These are phyloP conservation scores for Hypsopygia costalis DNA, from an alignment of 2,888 invertebrate species.

Conservation along the genomic window DNA sequence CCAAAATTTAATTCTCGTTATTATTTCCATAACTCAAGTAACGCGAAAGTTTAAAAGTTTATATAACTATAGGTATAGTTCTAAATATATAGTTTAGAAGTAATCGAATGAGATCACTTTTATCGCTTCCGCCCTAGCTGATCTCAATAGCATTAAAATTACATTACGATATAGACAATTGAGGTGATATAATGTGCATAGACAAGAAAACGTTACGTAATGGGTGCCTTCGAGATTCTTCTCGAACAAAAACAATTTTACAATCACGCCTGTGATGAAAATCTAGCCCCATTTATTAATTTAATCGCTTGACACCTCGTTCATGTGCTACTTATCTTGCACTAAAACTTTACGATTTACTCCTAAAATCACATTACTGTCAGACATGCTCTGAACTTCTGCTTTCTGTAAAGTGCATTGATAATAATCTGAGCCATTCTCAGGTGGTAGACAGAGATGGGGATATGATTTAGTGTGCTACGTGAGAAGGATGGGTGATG, in stretches of 20 bases:
- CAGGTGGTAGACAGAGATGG: constrained; percentile 41
- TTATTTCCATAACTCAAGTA: no score
- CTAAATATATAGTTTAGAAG: no score
- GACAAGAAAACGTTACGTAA: no score
- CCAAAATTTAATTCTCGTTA: no score
- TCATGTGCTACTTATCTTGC: constrained; percentile 57
- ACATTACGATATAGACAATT: no score
- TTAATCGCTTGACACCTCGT: constrained; percentile 75
- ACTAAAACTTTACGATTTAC: constrained; percentile 75
- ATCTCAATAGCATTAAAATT: no score
- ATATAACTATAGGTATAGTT: no score
- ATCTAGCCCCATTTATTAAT: constrained; percentile 67
- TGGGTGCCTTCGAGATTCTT: no score
- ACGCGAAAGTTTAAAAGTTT: no score
- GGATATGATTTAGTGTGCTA: constrained; percentile 18
- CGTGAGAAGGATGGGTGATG: constrained; percentile 36
- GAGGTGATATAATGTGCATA: no score
- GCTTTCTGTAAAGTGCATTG: constrained; percentile 80
- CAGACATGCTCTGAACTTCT: constrained; percentile 67
- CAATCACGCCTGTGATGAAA: constrained; percentile 32
- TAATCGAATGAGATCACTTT: no score
- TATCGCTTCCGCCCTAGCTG: no score
- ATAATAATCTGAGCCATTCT: constrained; percentile 75
- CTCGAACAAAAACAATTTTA: constrained; percentile 27
- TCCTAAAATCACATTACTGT: constrained; percentile 76